Conservation (phyloP, 2,113 vertebrate species). For the Passerina amoena region DNA sequence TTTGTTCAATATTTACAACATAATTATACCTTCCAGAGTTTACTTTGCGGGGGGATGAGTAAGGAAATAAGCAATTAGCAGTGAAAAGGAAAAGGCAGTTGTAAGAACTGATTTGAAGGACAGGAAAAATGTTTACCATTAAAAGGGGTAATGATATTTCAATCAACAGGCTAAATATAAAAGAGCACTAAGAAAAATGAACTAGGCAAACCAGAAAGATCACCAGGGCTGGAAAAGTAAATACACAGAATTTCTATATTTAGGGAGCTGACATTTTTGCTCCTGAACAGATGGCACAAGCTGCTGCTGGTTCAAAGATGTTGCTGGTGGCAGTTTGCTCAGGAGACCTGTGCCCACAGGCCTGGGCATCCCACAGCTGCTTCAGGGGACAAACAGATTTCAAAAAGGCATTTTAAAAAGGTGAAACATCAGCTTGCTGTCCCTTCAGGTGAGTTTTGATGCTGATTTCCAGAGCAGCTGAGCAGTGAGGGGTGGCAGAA, state of each 20-base stretch:
- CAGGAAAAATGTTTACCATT: not conserved
- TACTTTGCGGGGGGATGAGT: not conserved
- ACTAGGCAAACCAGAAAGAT: conserved; percentile 3
- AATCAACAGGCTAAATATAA: conserved; percentile 30
- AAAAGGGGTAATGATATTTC: not conserved
- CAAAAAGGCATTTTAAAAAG: not conserved
- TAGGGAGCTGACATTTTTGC: conserved; percentile 38
- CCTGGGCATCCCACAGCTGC: not conserved
- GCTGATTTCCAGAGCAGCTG: not conserved
- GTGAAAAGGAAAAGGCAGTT: not conserved
- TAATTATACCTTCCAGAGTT: not conserved
- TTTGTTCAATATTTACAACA: not conserved
- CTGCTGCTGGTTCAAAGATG: not conserved
- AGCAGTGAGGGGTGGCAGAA: not conserved
- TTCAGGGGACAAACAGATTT: not conserved
- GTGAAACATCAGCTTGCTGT: not conserved
- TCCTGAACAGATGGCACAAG: conserved; percentile 4
- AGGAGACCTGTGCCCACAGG: not conserved
- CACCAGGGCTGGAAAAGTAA: conserved; percentile 23
- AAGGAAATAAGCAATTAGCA: not conserved
- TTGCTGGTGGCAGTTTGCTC: not conserved
- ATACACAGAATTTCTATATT: conserved; percentile 37
- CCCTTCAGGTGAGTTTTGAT: not conserved
- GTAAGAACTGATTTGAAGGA: not conserved
- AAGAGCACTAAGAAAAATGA: conserved; percentile 22